Evolutionary conservation across 2,797 vertebrate genomes (phyloP), one percentile per base, ranked within the genome.

Genomic region (Peromyscus aztecus): DNA sequence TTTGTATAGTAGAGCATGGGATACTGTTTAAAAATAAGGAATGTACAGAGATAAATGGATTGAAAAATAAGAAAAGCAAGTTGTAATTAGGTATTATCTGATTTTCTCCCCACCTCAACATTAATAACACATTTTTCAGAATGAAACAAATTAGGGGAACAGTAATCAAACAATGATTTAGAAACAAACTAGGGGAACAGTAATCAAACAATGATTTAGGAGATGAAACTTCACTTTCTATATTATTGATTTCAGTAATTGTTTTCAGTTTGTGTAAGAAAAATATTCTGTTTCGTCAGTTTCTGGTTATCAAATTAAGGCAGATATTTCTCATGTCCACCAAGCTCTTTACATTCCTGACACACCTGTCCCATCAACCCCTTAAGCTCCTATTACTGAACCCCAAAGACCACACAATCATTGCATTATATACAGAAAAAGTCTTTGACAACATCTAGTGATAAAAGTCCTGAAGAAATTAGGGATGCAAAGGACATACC

Each of bases 101-200:
- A 96, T 85, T 55, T 73, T 85, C n/a, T 67, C 1, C 5, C 67
- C 49, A 55, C 3, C 5, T 0, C 40, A 92, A 59, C 23, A 89
- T 90, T 80, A 88, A 76, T 61, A 81, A 49, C 27, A 80, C 65
- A 93, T 84, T 92, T 96, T 94, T 90, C 4, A 91, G 71, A 94
- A 75, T 34, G 12, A 93, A 93, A 67, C 31, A 73, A 90, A 87
- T 77, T 69, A 82, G 59, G 94, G 34, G 21, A 63, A 85, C 9
- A n/a, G 27, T 59, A 94, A 61, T 21, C n/a, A 88, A 88, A 90
- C 19, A 63, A 75, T 43, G 14, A 88, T 73, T 73, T 90, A 29
- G 31, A n/a, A n/a, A n/a, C n/a, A n/a, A n/a, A n/a, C n/a, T n/a
- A n/a, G 59, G 94, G 34, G 21, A 63, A 85, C 9, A n/a, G 27